Evolutionary conservation across 2,888 invertebrate genomes (phyloP), one percentile per base, ranked within the genome.

Genomic region (Eupithecia subumbrata): DNA sequence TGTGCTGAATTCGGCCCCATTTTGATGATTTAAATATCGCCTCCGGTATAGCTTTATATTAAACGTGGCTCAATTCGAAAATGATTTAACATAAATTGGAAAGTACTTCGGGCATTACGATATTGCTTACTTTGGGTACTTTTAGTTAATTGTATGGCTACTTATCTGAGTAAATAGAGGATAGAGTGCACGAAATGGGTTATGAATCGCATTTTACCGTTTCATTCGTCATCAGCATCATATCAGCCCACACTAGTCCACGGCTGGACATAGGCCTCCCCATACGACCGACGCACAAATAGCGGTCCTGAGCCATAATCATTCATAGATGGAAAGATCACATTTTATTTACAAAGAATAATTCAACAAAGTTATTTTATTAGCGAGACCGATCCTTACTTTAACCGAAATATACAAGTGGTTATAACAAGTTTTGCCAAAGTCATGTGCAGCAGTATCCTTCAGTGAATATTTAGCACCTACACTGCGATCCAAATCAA

Each of bases 21-120:
- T 66, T 71, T 52, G 66, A 78, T 78, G 71, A 78, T 78, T 78
- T 78, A 76, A 78, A 78, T 78, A 73, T 72, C 37, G 72, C 75
- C 63, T 11, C 37, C 69, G 72, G 69, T 70, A 76, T 56, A 72
- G 72, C 74, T 60, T 69, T 71, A 45, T 69, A 69, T 69, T 69
- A 69, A 69, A 48, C 25, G 30, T 63, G 60, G 48, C 69, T 63
- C 63, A 64, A 60, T 75, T 71, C 45, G 25, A 14, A 69, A 72
- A 72, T 72, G 30, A 72, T 69, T 64, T 75, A 52, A 72, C 63
- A 74, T 74, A 75, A 69, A 75, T 71, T 74, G 71, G 7, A 60
- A 63, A 45, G 30, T n/a, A 16, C 40, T 52, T 18, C n/a, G 18
- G 12, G 30, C 63, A 63, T 63, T 64, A 64, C 22, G 34, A 5